Evolutionary conservation across 2,113 vertebrate genomes (phyloP).

Genomic region (Lepidothrix coronata): DNA sequence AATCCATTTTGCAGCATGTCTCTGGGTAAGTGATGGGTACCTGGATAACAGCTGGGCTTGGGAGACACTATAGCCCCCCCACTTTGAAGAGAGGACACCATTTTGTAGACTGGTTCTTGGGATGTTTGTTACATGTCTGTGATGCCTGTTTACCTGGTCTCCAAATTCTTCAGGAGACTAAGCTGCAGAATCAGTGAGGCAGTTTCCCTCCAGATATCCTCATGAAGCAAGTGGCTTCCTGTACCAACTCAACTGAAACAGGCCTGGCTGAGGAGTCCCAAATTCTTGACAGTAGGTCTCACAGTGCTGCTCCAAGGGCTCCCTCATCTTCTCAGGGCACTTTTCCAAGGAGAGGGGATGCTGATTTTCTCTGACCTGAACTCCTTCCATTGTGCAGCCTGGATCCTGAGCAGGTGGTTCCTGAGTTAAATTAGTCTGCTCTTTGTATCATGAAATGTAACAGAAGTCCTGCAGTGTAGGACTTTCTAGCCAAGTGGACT

Average conservation of each 20-base stretch:
- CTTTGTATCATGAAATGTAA: background rate
- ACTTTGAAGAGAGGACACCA: background rate
- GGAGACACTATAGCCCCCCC: fast-evolving
- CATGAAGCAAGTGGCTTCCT: background rate
- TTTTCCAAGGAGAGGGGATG: background rate
- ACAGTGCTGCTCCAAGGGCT: background rate
- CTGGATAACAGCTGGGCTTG: background rate
- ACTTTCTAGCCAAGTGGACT: background rate
- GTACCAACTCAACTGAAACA: background rate
- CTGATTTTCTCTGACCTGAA: background rate
- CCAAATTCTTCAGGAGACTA: background rate
- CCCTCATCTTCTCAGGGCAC: background rate
- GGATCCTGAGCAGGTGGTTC: background rate
- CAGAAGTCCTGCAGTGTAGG: background rate
- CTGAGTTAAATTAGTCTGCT: background rate
- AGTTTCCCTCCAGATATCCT: background rate
- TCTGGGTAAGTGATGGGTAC: background rate
- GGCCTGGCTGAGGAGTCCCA: background rate
- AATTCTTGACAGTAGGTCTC: background rate
- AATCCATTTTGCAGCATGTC: background rate
- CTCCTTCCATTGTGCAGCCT: background rate
- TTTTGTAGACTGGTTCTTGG: background rate
- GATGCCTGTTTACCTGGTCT: background rate
- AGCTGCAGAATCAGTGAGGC: background rate
- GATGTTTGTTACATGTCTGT: background rate